These are phyloP conservation scores for Capreolus pygargus DNA, from an alignment of 2,113 vertebrate genomes.

Conservation along the genomic window DNA sequence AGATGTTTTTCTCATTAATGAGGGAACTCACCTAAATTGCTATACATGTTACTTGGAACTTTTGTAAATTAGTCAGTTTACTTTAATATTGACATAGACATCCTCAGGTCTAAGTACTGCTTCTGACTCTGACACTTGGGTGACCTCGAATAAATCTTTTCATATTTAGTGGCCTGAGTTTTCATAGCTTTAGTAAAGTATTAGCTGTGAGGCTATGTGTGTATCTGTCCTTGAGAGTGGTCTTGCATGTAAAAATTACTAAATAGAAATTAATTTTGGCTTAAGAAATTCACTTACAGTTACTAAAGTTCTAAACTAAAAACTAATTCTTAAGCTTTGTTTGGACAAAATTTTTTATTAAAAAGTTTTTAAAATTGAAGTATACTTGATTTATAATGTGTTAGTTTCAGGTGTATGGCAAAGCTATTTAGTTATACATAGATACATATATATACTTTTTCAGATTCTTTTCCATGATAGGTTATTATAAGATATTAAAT, in stretches of 20 bases:
- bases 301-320: slow-evolving; percentile 5
- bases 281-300: neutral
- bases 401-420: neutral
- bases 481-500: neutral
- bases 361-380: neutral
- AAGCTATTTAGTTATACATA: neutral
- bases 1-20: neutral
- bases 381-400: neutral
- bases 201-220: neutral
- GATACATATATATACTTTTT: neutral
- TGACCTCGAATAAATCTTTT: neutral
- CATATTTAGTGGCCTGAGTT: neutral
- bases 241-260: neutral
- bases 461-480: neutral
- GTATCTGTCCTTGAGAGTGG: neutral
- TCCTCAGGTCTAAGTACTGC: neutral
- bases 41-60: neutral
- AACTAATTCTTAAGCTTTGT: neutral
- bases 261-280: neutral
- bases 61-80: neutral
- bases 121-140: neutral
- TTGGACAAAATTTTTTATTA: neutral
- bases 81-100: neutral
- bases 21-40: neutral
- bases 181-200: neutral